Base-by-base conservation (phyloP, 2,797 vertebrate genomes). In the Apogon talboti region DNA sequence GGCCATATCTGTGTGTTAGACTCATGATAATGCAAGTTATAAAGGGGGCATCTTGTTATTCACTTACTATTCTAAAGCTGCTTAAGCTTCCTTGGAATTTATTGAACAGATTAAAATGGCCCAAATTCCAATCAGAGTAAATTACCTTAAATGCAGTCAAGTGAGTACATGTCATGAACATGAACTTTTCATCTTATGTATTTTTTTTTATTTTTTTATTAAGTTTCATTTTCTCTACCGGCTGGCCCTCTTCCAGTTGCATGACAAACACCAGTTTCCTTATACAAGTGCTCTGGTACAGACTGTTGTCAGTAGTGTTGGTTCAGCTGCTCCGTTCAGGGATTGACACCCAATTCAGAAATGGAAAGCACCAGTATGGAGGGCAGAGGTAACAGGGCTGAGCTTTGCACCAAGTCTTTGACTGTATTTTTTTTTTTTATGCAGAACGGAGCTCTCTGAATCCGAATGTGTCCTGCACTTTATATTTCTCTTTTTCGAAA, bases 401-500 rank as follows among this genome's bases (percentile, higher is more conserved):
- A 55, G 60, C 52, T 87, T 58, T 72, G 46, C 40, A 71, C 38
- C 72, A 52, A 79, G 81, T 92, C 92, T 92, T 91, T 92, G 48
- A 49, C 57, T 74, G 51, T 94, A 87, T 91, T 90, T 84, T 58
- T 83, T 33, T 33, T 33, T 33, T 33, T 33, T 9, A 66, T 73
- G 78, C 72, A 73, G 79, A 80, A 85, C 24, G 5, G 21, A 80
- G 50, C 47, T 80, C 61, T 93, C 92, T 90, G 94, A 90, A 86
- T 87, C 91, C 94, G 94, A 94, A 94, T 93, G 93, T 93, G 93
- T 96, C 90, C 93, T 95, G 96, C 96, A 98, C 96, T 98, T 98
- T 98, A 97, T 94, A 95, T 93, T 93, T 91, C n/a, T 94, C 38
- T n/a, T 54, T 91, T 60, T 68, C 19, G 62, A 51, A 56, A 40